Evolutionary conservation across 2,797 vertebrate species (phyloP).

Genomic region (Poeciliopsis turneri): DNA sequence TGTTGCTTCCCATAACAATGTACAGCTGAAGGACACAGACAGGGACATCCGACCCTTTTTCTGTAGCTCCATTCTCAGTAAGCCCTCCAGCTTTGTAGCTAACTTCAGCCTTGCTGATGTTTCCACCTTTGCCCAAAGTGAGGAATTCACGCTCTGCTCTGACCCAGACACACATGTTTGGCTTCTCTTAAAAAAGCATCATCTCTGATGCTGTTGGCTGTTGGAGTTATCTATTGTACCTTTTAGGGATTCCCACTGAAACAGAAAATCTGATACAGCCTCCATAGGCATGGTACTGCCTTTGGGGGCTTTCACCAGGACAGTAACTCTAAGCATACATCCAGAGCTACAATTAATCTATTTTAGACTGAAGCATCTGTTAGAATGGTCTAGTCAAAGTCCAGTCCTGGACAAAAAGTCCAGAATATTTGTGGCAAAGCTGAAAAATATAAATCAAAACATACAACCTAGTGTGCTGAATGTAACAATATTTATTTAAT

Average conservation of each 20-base stretch:
- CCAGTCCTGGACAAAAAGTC: not conserved
- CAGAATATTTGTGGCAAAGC: not conserved
- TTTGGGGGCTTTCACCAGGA: not conserved
- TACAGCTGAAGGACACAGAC: not conserved
- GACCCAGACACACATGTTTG: not conserved
- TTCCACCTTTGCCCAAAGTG: not conserved
- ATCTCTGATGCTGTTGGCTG: not conserved
- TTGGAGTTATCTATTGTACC: not conserved
- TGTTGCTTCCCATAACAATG: not conserved
- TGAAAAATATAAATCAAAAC: not conserved
- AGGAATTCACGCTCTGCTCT: not conserved
- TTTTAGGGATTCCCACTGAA: too few relatives aligned
- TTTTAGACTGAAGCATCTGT: too few relatives aligned
- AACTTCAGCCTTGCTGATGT: not conserved
- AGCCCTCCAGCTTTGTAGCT: not conserved
- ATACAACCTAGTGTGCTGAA: not conserved
- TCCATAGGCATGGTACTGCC: not conserved
- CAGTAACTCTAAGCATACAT: too few relatives aligned
- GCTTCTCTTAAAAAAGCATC: not conserved
- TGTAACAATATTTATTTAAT: not conserved
- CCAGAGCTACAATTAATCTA: too few relatives aligned
- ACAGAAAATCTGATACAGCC: not conserved
- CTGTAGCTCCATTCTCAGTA: not conserved
- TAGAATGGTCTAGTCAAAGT: not conserved
- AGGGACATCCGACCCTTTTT: not conserved